Evolutionary conservation across 1,140 invertebrate species (phyloP).

Genomic region (Notospermus geniculatus): DNA sequence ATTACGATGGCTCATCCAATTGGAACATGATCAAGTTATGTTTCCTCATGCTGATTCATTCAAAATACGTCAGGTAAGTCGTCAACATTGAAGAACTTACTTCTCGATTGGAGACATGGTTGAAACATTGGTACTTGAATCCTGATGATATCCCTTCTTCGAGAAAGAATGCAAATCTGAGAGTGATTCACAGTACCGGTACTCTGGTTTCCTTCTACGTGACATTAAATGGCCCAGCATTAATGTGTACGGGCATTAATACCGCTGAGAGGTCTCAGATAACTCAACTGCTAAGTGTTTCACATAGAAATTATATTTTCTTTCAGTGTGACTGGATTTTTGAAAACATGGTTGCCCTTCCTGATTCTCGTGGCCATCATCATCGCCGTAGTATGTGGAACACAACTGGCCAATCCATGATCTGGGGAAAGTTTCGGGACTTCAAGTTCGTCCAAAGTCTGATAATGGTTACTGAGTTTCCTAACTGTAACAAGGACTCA

Average conservation of each 20-base stretch:
- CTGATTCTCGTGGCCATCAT: slow-evolving; percentile 61
- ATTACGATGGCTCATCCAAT: slow-evolving; percentile 70
- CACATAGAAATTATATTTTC: too few relatives aligned
- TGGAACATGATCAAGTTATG: slow-evolving; percentile 95
- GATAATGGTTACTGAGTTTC: too few relatives aligned
- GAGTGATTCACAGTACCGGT: neutral
- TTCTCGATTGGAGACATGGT: neutral
- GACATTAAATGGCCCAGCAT: neutral
- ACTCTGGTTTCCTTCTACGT: neutral
- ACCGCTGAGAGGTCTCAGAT: neutral
- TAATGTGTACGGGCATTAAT: neutral
- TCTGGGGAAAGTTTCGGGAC: too few relatives aligned
- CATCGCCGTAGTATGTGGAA: slow-evolving; percentile 24
- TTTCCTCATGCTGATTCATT: slow-evolving; percentile 73
- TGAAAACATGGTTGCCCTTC: slow-evolving; percentile 90
- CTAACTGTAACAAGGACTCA: too few relatives aligned
- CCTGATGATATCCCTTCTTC: too few relatives aligned
- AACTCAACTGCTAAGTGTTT: too few relatives aligned
- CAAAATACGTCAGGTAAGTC: slow-evolving; percentile 79
- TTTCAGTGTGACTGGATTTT: slow-evolving; percentile 69
- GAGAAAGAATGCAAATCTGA: neutral
- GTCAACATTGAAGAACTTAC: neutral
- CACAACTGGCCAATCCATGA: neutral
- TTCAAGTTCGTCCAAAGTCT: too few relatives aligned
- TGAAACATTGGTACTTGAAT: too few relatives aligned